Conservation (phyloP, 2,888 invertebrate species). For the Drymonia ruficornis region DNA sequence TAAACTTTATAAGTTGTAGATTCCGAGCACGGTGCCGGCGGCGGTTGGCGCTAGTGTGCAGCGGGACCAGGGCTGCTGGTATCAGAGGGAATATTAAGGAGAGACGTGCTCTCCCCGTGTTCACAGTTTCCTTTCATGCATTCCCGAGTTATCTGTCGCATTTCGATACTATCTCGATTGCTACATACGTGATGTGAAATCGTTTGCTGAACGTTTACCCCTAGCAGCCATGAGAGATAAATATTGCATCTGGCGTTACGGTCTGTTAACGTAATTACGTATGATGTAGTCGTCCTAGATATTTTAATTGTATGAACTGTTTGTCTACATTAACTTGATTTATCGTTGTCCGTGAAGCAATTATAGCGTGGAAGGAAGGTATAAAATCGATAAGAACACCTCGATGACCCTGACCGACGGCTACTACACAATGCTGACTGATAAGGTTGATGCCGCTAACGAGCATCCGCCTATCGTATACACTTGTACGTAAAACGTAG, state of each 20-base stretch:
- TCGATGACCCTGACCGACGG: no score
- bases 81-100: conserved; percentile 40
- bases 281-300: neutral
- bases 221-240: neutral
- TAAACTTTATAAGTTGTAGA: conserved; percentile 42
- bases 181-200: conserved; percentile 34
- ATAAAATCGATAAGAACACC: neutral
- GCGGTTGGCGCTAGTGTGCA: conserved; percentile 26
- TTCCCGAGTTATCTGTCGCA: conserved; percentile 32
- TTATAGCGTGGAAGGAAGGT: neutral
- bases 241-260: conserved; percentile 2
- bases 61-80: conserved; percentile 20
- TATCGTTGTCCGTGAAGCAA: no score
- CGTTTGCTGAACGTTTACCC: conserved; percentile 11
- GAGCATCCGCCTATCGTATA: neutral
- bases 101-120: conserved; percentile 31
- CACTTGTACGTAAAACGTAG: neutral
- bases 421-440: no score
- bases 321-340: no score
- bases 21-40: conserved; percentile 35
- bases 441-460: no score
- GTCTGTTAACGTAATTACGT: neutral
- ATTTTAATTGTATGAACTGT: neutral
- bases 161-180: conserved; percentile 42
- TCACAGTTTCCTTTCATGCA: conserved; percentile 32